These are phyloP conservation scores for Graphium colonna DNA, from an alignment of 2,888 invertebrate species.

Conservation along the genomic window DNA sequence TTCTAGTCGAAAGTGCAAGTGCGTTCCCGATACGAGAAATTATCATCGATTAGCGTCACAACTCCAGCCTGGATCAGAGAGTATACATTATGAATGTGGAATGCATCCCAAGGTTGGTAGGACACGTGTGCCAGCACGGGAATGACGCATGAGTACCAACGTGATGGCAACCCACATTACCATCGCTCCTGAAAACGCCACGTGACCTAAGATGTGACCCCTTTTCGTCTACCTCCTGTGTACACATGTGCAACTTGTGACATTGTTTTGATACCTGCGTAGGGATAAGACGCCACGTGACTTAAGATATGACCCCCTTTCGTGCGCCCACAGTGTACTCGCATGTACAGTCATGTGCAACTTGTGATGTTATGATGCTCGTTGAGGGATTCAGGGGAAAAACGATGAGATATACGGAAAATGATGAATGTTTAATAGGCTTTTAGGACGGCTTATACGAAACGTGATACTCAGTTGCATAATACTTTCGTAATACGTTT, in stretches of 20 bases:
- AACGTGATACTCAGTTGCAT: too few species aligned
- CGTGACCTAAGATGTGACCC: conserved; percentile 26
- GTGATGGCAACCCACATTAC: conserved; percentile 37
- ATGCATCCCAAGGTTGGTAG: conserved; percentile 42
- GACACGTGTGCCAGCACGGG: conserved; percentile 46
- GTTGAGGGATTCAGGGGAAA: background rate
- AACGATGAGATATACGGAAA: background rate
- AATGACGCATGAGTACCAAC: conserved; percentile 38
- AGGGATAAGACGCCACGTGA: conserved; percentile 24
- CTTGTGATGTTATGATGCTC: background rate
- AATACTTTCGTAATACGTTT: too few species aligned
- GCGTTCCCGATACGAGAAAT: conserved; percentile 32
- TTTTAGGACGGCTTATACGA: too few species aligned
- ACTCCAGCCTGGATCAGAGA: conserved; percentile 39
- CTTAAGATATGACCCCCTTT: conserved; percentile 23
- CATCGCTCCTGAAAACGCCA: conserved; percentile 23
- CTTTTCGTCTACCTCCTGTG: background rate
- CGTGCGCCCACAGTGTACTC: background rate
- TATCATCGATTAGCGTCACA: conserved; percentile 35
- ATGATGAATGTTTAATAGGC: background rate
- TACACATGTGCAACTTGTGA: background rate
- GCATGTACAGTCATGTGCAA: too few species aligned
- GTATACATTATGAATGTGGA: conserved; percentile 51
- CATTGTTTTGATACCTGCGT: too few species aligned
- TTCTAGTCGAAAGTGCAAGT: conserved; percentile 36